These are phyloP conservation scores for Nymphalis polychloros DNA, from an alignment of 2,888 invertebrate genomes.

Conservation along the genomic window DNA sequence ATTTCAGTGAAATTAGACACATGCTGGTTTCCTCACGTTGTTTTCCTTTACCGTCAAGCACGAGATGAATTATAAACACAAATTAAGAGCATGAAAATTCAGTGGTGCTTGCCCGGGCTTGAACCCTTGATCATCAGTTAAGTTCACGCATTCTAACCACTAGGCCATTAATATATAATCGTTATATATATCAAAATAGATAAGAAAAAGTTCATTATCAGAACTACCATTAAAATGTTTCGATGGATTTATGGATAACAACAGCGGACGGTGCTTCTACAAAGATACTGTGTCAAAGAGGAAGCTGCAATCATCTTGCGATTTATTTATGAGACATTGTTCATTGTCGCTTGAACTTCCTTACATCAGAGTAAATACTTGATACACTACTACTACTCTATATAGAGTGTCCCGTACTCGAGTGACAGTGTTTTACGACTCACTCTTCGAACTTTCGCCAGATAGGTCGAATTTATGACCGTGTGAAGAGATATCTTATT, in stretches of 20 bases:
- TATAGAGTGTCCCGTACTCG: slow-evolving; percentile 4
- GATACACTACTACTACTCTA: background rate
- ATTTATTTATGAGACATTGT: slow-evolving; percentile 13
- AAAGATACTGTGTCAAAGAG: slow-evolving; percentile 1
- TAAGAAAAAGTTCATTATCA: background rate
- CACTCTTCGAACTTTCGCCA: slow-evolving; percentile 5
- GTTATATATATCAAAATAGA: too few species aligned
- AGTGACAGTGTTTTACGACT: slow-evolving; percentile 13
- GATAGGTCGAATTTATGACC: slow-evolving; percentile 7
- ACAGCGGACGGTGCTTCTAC: background rate
- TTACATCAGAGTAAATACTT: slow-evolving; percentile 7
- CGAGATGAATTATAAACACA: too few species aligned
- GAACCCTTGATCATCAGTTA: too few species aligned
- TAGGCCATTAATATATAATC: too few species aligned
- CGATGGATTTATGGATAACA: background rate
- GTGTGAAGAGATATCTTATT: slow-evolving; percentile 2
- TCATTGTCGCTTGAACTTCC: slow-evolving; percentile 7
- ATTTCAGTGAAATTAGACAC: too few species aligned
- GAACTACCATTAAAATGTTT: background rate
- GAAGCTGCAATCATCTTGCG: slow-evolving; percentile 5
- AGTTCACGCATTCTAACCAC: too few species aligned
- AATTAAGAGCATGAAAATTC: too few species aligned
- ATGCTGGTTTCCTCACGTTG: too few species aligned
- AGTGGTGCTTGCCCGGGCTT: too few species aligned
- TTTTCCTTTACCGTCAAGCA: too few species aligned